A percentile compares a stretch with the other conserved stretches of the same genome.
phyloP scores from a whole-genome alignment of 2,888 invertebrate genomes.

The Megaustenia siamemsis region DNA sequence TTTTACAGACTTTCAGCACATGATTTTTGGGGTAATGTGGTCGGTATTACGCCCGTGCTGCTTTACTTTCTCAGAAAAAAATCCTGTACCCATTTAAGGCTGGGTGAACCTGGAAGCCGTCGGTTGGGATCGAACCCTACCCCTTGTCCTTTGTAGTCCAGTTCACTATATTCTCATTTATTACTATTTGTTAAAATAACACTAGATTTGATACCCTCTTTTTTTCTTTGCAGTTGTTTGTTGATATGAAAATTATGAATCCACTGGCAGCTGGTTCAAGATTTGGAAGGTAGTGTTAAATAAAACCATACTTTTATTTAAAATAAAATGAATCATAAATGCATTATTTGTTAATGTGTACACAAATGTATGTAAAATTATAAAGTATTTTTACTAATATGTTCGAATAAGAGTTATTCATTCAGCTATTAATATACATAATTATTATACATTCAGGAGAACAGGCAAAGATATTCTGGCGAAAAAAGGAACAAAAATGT shows the following conservation, averaged over 20 bases:
- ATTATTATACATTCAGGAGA: conserved; percentile 41
- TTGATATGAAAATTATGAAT: neutral
- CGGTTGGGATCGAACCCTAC: too few relatives aligned
- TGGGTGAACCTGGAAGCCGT: too few relatives aligned
- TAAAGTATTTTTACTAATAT: neutral
- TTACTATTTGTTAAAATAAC: neutral
- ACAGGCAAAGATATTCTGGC: conserved; percentile 62
- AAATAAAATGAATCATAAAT: too few relatives aligned
- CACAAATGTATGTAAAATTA: neutral
- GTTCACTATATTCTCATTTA: too few relatives aligned
- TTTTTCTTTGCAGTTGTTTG: conserved; percentile 9
- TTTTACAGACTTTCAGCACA: too few relatives aligned
- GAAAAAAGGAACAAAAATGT: conserved; percentile 65
- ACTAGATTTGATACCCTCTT: neutral
- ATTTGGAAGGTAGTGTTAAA: conserved; percentile 38
- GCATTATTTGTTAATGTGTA: too few relatives aligned
- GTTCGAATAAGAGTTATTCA: neutral
- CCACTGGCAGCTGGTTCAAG: conserved; percentile 25
- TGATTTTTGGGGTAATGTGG: too few relatives aligned
- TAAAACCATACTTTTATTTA: too few relatives aligned
- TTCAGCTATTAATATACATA: neutral
- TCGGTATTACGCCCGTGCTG: too few relatives aligned
- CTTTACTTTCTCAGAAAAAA: too few relatives aligned
- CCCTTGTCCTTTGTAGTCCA: too few relatives aligned
- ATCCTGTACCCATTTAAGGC: too few relatives aligned